These are phyloP conservation scores for Phylloscopus collybita DNA, from an alignment of 2,797 vertebrate genomes.

Conservation along the genomic window DNA sequence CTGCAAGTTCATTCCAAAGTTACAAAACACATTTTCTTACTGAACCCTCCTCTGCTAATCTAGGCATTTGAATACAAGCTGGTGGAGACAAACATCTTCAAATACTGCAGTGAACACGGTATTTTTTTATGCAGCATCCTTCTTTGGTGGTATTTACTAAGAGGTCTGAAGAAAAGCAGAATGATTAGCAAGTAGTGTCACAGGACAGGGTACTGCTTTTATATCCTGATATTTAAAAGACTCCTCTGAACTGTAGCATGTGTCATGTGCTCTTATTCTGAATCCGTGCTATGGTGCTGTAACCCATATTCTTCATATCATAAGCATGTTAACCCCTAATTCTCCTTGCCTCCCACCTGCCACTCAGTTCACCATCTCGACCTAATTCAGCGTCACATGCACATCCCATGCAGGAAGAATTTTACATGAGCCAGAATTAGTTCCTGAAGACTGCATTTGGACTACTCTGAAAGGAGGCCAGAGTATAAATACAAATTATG, in stretches of 20 bases:
- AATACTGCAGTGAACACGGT: not conserved
- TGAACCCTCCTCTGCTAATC: not conserved
- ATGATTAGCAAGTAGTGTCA: not conserved
- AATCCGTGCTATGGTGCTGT: not conserved
- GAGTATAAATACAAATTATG: not conserved
- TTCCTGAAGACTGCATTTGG: not conserved
- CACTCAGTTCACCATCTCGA: not conserved
- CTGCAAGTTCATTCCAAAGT: not conserved
- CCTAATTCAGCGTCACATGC: rapidly evolving
- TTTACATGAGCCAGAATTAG: not conserved
- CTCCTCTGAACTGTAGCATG: not conserved
- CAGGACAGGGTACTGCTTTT: not conserved
- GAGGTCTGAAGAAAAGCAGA: not conserved
- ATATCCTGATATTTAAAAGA: not conserved
- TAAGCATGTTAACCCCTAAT: not conserved
- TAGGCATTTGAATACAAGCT: not conserved
- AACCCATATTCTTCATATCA: not conserved
- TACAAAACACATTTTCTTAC: not conserved
- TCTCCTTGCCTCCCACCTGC: not conserved
- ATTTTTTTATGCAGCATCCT: not conserved
- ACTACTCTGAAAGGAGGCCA: not conserved
- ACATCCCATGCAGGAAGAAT: not conserved
- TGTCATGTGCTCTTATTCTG: not conserved
- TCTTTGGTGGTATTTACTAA: not conserved
- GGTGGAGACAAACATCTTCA: not conserved